Conservation (phyloP, 2,888 invertebrate genomes). For the Drosophila vallismaia region DNA sequence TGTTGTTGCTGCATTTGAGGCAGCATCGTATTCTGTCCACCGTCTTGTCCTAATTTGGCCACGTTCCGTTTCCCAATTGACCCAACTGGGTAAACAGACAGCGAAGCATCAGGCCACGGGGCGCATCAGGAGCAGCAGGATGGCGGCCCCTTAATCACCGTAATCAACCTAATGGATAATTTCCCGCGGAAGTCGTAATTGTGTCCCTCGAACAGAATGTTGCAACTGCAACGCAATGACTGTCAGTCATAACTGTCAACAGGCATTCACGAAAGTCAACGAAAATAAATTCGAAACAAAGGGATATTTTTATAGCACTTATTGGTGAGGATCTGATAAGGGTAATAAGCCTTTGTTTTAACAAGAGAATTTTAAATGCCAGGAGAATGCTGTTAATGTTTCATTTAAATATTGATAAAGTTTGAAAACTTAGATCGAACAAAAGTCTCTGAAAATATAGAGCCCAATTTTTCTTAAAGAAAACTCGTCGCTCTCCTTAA, state of each 20-base stretch:
- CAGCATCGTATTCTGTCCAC: conserved; percentile 60
- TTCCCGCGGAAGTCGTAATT: conserved; percentile 39
- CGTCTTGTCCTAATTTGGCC: conserved; percentile 67
- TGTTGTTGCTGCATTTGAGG: conserved; percentile 24
- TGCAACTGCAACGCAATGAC: conserved; percentile 6
- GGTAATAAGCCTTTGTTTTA: conserved; percentile 5
- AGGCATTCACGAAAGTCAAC: conserved; percentile 31
- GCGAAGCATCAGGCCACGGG: conserved; percentile 27
- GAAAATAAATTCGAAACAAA: conserved; percentile 21
- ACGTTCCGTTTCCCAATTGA: conserved; percentile 70
- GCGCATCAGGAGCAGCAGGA: conserved; percentile 1
- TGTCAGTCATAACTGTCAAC: conserved; percentile 38
- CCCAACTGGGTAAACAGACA: conserved; percentile 60
- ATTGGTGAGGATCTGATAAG: conserved; percentile 25
- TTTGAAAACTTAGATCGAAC: neutral
- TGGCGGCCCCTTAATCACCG: conserved; percentile 35
- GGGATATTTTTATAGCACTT: conserved; percentile 6
- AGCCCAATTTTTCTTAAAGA: neutral
- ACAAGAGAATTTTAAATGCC: neutral
- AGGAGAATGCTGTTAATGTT: neutral
- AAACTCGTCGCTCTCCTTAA: neutral
- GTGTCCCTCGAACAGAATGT: conserved; percentile 12
- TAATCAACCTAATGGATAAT: conserved; percentile 47
- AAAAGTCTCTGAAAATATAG: neutral
- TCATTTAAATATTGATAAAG: too few species aligned